These are phyloP conservation scores for Siphamia tubifer DNA, from an alignment of 2,113 vertebrate genomes.

Conservation along the genomic window DNA sequence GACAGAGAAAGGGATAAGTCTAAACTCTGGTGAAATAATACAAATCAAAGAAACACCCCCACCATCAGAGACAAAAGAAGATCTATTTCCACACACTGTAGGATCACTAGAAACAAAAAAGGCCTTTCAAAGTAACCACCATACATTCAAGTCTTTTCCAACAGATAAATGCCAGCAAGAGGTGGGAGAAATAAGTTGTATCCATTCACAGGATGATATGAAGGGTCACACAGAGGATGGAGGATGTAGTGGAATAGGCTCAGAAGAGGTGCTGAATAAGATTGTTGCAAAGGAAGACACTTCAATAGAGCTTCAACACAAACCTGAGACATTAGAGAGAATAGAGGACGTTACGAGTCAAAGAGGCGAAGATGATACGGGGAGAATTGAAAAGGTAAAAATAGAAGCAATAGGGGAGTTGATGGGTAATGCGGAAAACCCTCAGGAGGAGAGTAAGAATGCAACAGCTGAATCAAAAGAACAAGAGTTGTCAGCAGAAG, in stretches of 20 bases:
- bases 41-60: conserved; percentile 1
- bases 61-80: not conserved
- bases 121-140: not conserved
- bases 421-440: conserved; percentile 39
- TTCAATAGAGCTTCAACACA: conserved; percentile 18
- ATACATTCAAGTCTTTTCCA: conserved; percentile 1
- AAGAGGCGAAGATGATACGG: conserved; percentile 39
- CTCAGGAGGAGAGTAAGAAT: conserved; percentile 55
- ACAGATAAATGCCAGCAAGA: conserved; percentile 10
- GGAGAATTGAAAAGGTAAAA: conserved; percentile 38
- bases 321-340: conserved; percentile 41
- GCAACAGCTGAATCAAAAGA: conserved; percentile 33
- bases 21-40: not conserved
- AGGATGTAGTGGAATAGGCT: not conserved
- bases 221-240: conserved; percentile 25
- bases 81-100: not conserved
- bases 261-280: not conserved
- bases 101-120: not conserved
- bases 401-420: conserved; percentile 39
- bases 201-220: not conserved
- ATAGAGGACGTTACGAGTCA: conserved; percentile 36
- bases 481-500: conserved; percentile 55
- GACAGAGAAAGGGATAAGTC: not conserved
- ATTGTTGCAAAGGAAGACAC: conserved; percentile 5
- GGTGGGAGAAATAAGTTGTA: not conserved